A percentile compares a stretch with the other conserved stretches of the same genome.
Conservation (phyloP, 2,797 vertebrate genomes). For the Pangasius djambal region DNA sequence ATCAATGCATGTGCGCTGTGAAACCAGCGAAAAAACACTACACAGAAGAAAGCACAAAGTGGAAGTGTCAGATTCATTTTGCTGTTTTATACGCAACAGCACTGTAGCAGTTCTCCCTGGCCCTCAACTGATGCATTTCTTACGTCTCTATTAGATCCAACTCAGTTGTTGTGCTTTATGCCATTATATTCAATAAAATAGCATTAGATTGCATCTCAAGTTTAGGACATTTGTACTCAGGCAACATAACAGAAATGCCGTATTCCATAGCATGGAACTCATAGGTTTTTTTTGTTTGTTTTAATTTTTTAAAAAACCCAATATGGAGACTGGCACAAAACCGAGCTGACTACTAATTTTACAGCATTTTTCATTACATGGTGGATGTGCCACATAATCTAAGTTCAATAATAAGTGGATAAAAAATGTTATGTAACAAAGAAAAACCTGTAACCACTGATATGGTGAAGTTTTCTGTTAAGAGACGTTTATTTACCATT, state of each 20-base stretch:
- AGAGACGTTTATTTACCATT: background rate
- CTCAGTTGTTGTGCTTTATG: slow-evolving; percentile 6
- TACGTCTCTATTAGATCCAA: slow-evolving; percentile 16
- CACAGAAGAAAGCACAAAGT: slow-evolving; percentile 44
- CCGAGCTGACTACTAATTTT: background rate
- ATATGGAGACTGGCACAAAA: background rate
- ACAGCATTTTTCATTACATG: background rate
- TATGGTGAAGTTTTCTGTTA: background rate
- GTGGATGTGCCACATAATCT: background rate
- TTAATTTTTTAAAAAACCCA: background rate
- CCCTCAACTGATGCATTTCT: slow-evolving; percentile 15
- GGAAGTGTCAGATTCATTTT: slow-evolving; percentile 41
- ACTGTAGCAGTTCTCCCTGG: slow-evolving; percentile 21
- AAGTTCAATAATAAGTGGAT: background rate
- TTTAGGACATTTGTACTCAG: background rate
- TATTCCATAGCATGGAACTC: background rate
- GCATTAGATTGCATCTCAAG: slow-evolving; percentile 2
- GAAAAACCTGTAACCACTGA: background rate
- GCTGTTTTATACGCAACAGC: slow-evolving; percentile 27
- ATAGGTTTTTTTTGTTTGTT: background rate
- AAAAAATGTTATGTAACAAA: background rate
- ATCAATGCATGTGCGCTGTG: slow-evolving; percentile 39
- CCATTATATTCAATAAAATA: background rate
- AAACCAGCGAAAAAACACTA: slow-evolving; percentile 44
- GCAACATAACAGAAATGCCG: background rate